Evolutionary conservation across 2,888 invertebrate species (phyloP).

Genomic region (Prionchulus punctatus): DNA sequence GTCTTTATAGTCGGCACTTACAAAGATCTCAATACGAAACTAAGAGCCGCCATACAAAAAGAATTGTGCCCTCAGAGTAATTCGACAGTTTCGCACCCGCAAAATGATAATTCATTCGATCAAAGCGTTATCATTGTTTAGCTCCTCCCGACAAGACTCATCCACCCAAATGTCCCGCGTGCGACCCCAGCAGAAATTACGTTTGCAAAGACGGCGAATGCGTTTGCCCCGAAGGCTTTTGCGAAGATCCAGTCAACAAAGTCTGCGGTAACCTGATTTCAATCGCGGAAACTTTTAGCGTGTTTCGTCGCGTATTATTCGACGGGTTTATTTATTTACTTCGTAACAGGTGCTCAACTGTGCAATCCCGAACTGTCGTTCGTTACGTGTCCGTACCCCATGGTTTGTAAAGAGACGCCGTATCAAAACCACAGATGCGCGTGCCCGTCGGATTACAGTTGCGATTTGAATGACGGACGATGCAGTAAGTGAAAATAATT

Average conservation of each 20-base stretch:
- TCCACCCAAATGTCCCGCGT: not conserved
- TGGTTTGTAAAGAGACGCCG: constrained; percentile 24
- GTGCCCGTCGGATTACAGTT: constrained; percentile 18
- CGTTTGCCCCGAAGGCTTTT: not conserved
- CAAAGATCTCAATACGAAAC: not conserved
- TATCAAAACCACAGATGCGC: constrained; percentile 27
- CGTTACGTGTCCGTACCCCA: constrained; percentile 25
- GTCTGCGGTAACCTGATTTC: not conserved
- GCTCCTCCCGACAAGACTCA: not conserved
- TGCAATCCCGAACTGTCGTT: constrained; percentile 29
- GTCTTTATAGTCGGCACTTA: not conserved
- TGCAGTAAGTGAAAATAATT: not conserved
- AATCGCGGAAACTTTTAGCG: not conserved
- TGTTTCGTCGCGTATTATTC: not conserved
- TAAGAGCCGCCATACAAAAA: constrained; percentile 3
- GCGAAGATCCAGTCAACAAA: constrained; percentile 1
- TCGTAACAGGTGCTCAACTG: not conserved
- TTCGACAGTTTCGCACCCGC: not conserved
- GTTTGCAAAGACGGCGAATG: not conserved
- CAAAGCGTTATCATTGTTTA: too few relatives aligned
- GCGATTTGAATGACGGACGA: not conserved
- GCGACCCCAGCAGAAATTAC: not conserved
- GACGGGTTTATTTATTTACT: not conserved
- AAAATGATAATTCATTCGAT: too few relatives aligned
- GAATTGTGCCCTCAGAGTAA: not conserved